phyloP scores from a whole-genome alignment of 1,140 invertebrate genomes.

The Euwallacea fornicatus region DNA sequence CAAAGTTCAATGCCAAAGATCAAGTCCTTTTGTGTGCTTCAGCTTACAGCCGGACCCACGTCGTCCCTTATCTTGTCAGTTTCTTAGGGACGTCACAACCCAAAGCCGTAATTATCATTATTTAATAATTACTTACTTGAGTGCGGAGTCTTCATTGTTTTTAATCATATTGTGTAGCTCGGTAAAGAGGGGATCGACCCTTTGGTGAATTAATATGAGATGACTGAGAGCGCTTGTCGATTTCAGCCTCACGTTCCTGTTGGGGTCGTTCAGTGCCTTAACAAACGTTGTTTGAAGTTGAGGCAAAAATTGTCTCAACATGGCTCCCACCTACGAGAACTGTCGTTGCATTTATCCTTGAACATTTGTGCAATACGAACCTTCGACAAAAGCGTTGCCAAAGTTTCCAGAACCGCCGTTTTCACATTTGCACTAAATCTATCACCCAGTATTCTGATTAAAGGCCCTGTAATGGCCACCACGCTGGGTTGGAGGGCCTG shows the following conservation, averaged over 20 bases:
- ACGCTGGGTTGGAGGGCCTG: conserved; percentile 91
- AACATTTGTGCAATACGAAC: conserved; percentile 53
- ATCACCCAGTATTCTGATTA: conserved; percentile 97
- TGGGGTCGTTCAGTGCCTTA: conserved; percentile 88
- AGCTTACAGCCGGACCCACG: no score
- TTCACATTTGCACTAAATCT: conserved; percentile 92
- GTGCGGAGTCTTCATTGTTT: conserved; percentile 76
- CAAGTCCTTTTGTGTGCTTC: no score
- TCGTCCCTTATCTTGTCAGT: no score
- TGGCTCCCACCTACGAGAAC: conserved; percentile 72
- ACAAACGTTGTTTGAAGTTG: conserved; percentile 98
- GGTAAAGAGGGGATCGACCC: conserved; percentile 84
- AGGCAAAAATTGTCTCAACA: conserved; percentile 96
- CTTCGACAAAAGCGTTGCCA: conserved; percentile 89
- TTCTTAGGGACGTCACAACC: no score
- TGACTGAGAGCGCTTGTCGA: conserved; percentile 86
- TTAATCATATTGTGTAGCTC: conserved; percentile 88
- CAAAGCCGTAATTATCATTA: no score
- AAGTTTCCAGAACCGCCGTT: conserved; percentile 91
- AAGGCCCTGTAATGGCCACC: conserved; percentile 94
- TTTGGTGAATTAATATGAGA: conserved; percentile 86
- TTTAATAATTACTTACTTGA: conserved; percentile 60
- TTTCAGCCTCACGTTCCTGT: conserved; percentile 84
- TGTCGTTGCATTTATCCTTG: conserved; percentile 12
- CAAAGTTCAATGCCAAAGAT: no score